These are phyloP conservation scores for Dicyrtomina minuta DNA, from an alignment of 2,888 invertebrate species.

Conservation along the genomic window DNA sequence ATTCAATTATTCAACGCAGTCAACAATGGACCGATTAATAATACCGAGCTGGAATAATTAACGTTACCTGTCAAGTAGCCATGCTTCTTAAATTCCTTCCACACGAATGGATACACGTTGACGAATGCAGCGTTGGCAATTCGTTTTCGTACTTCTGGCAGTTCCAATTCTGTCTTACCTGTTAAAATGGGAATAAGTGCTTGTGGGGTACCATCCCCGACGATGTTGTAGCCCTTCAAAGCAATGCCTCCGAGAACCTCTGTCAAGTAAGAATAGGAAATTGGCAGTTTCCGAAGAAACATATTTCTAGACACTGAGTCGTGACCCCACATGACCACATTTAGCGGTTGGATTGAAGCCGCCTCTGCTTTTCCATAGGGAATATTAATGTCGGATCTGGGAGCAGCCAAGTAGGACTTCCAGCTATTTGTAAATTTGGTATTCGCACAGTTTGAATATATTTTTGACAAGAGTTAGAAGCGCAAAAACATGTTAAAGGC, in stretches of 20 bases:
- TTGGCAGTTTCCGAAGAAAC: conserved; percentile 32
- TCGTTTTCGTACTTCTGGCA: conserved; percentile 53
- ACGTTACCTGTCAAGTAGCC: conserved; percentile 57
- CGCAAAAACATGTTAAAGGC: no score
- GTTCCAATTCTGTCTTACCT: conserved; percentile 55
- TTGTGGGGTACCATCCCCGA: conserved; percentile 41
- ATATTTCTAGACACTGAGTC: conserved; percentile 38
- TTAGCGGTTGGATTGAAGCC: no score
- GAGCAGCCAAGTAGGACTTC: conserved; percentile 68
- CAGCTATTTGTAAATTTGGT: conserved; percentile 63
- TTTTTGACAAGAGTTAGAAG: no score
- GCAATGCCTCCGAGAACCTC: conserved; percentile 18
- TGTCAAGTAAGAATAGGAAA: no score
- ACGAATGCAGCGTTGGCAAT: background rate
- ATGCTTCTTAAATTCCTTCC: conserved; percentile 56
- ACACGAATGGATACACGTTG: no score
- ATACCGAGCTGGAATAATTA: no score
- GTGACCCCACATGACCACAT: conserved; percentile 34
- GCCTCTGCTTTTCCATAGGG: no score
- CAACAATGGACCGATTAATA: no score
- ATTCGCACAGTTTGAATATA: no score
- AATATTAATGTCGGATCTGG: no score
- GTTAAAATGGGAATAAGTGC: no score
- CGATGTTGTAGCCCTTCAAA: conserved; percentile 36
- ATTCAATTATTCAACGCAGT: no score